A percentile compares a stretch with the other conserved stretches of the same genome.
These are phyloP conservation scores for Brachypodius melanocephalos DNA, from an alignment of 2,113 vertebrate species.

Conservation along the genomic window DNA sequence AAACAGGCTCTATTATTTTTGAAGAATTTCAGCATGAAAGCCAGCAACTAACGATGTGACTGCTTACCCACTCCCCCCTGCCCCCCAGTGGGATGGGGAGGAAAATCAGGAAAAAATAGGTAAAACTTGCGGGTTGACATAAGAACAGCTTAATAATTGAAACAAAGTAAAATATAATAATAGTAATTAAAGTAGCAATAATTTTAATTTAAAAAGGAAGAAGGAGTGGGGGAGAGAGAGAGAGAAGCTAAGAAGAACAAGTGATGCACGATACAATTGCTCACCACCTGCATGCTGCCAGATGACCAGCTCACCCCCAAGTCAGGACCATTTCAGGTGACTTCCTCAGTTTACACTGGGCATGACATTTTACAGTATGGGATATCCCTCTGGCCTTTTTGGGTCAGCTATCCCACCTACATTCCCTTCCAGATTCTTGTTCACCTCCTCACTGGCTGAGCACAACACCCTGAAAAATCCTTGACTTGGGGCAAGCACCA, in stretches of 20 bases:
- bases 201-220: background rate
- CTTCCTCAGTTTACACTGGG: background rate
- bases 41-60: rapidly evolving
- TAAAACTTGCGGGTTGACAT: background rate
- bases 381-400: background rate
- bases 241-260: background rate
- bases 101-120: background rate
- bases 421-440: background rate
- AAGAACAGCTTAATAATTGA: background rate
- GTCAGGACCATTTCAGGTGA: background rate
- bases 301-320: background rate
- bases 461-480: rapidly evolving
- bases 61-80: background rate
- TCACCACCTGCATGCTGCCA: rapidly evolving
- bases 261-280: background rate
- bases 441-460: background rate
- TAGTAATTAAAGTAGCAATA: background rate
- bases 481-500: background rate
- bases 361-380: background rate
- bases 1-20: background rate
- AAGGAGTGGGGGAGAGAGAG: background rate
- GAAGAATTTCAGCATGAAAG: background rate
- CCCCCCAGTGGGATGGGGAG: background rate
- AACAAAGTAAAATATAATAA: background rate
- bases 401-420: background rate